phyloP scores from a whole-genome alignment of 2,113 vertebrate species.

The Anarhynchus alexandrinus region DNA sequence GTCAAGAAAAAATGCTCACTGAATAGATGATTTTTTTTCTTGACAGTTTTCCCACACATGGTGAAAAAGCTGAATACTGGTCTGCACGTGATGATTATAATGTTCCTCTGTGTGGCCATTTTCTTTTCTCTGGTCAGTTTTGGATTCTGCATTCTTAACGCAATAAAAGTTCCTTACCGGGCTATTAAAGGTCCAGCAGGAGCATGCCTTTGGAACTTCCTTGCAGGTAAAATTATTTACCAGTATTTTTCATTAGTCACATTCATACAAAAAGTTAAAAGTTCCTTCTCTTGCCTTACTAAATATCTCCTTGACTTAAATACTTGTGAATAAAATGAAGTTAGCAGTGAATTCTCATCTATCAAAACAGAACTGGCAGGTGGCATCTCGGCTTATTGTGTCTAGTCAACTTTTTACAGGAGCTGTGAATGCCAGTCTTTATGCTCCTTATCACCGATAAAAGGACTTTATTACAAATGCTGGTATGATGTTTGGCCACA shows the following conservation, averaged over 20 bases:
- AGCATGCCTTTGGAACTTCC: slow-evolving; percentile 92
- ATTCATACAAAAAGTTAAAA: background rate
- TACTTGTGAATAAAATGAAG: background rate
- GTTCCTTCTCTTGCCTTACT: background rate
- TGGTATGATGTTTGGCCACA: background rate
- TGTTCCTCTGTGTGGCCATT: slow-evolving; percentile 86
- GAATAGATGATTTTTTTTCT: slow-evolving; percentile 4
- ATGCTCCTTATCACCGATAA: background rate
- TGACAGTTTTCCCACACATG: slow-evolving; percentile 91
- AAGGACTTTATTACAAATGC: background rate
- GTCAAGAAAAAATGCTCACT: background rate
- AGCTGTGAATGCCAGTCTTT: background rate
- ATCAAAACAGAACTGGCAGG: background rate
- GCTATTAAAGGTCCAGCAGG: slow-evolving; percentile 92
- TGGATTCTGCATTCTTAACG: slow-evolving; percentile 91
- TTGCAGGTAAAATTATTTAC: slow-evolving; percentile 77
- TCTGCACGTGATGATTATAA: slow-evolving; percentile 87
- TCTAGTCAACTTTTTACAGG: background rate
- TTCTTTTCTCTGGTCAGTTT: slow-evolving; percentile 88
- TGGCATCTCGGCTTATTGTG: background rate
- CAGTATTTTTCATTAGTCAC: background rate
- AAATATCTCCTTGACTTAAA: background rate
- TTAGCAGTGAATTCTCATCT: background rate
- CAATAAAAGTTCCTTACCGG: slow-evolving; percentile 89
- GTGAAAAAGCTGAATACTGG: slow-evolving; percentile 84